Base-by-base conservation (phyloP, 2,797 vertebrate species). In the Tapera naevia region DNA sequence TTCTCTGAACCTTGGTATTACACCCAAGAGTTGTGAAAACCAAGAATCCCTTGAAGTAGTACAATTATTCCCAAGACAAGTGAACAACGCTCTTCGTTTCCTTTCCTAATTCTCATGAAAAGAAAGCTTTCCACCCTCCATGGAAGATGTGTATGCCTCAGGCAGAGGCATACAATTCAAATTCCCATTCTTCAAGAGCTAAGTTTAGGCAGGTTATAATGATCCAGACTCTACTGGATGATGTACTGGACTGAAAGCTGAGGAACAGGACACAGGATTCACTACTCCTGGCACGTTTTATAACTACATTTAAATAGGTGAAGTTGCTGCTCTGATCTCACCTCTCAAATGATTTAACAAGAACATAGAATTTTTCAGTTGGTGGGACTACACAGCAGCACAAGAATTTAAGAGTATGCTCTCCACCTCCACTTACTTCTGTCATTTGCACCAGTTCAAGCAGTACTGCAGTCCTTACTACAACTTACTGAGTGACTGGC, bases 211-310 rank as follows among this genome's bases (percentile, higher is more conserved):
- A 78, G 33, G n/a, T 8, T 78, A 4, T 13, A 51, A 37, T 3
- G 2, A 45, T 35, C 13, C 33, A 74, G 4, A 32, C n/a, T 28
- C 54, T n/a, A n/a, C n/a, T n/a, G n/a, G n/a, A n/a, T n/a, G 28
- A 32, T 17, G 3, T 8, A 46, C 21, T 28, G 51, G 7, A 27
- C 30, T 46, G 23, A 81, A 65, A 7, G 17, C 45, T 78, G 25
- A 23, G 13, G 73, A 92, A 54, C 0, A n/a, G 7, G 45, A 30
- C 15, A 25, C 0, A 35, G 25, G 11, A 71, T 50, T 64, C 13
- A 23, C 27, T 51, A n/a, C 3, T 53, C 57, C 41, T 27, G 4
- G 5, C 11, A 56, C 32, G 17, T 45, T 76, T 33, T 58, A 19
- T 61, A 73, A 70, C 17, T 35, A 12, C 35, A 27, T 37, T 35